Evolutionary conservation across 2,888 invertebrate species (phyloP).

Genomic region (Acanthopleura granulata): DNA sequence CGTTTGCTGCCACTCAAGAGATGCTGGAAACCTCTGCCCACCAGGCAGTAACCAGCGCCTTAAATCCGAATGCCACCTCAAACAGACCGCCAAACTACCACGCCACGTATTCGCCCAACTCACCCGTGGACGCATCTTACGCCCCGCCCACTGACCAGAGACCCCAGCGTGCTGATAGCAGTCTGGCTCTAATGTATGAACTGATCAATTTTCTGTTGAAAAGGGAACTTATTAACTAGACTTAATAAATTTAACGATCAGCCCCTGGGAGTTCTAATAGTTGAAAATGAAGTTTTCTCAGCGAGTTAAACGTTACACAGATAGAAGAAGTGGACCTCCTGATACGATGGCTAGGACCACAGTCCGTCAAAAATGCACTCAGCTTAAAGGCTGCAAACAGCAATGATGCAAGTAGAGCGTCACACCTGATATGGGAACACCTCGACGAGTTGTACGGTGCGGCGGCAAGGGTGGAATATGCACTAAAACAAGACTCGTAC

Average conservation of each 20-base stretch:
- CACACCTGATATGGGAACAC: slow-evolving; percentile 25
- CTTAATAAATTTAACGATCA: slow-evolving; percentile 29
- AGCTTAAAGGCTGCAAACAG: slow-evolving; percentile 22
- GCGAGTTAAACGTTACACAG: slow-evolving; percentile 21
- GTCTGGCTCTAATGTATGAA: not conserved
- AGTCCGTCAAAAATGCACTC: slow-evolving; percentile 27
- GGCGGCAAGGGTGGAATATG: slow-evolving; percentile 24
- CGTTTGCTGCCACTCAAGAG: too few relatives aligned
- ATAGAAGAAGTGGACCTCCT: slow-evolving; percentile 32
- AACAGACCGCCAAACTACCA: not conserved
- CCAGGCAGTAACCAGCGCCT: too few relatives aligned
- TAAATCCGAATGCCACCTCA: too few relatives aligned
- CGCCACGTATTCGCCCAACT: not conserved
- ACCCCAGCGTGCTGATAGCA: not conserved
- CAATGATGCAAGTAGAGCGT: slow-evolving; percentile 18
- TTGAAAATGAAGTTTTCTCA: slow-evolving; percentile 31
- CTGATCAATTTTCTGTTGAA: slow-evolving; percentile 24
- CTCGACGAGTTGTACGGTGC: slow-evolving; percentile 24
- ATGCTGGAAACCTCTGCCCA: too few relatives aligned
- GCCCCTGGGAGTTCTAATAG: slow-evolving; percentile 26
- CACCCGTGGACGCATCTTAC: not conserved
- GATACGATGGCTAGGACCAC: slow-evolving; percentile 31
- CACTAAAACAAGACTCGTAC: slow-evolving; percentile 21
- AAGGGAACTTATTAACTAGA: slow-evolving; percentile 30
- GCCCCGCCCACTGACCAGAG: not conserved